These are phyloP conservation scores for Myotis yumanensis DNA, from an alignment of 2,113 vertebrate species.

Conservation along the genomic window DNA sequence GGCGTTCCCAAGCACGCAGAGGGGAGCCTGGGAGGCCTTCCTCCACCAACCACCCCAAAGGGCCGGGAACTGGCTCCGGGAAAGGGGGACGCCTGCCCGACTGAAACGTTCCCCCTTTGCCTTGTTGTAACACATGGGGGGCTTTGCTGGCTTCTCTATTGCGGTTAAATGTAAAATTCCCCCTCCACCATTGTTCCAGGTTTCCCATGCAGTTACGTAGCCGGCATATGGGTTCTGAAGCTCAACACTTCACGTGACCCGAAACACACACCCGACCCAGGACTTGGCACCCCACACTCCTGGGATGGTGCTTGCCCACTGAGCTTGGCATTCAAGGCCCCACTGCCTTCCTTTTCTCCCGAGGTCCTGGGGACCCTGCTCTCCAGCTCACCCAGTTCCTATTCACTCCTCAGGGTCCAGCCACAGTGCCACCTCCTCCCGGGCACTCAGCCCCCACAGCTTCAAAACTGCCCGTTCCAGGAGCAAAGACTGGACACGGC, in stretches of 20 bases:
- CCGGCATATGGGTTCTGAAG: background rate
- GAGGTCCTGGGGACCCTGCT: no score
- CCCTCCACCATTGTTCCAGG: accelerated
- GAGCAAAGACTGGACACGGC: background rate
- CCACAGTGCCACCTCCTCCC: background rate
- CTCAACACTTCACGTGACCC: background rate
- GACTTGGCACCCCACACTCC: accelerated
- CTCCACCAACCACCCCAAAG: background rate
- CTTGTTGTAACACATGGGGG: accelerated
- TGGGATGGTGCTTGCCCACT: background rate
- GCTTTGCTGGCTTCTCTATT: background rate
- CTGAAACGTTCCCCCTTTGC: accelerated
- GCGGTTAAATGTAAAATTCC: background rate
- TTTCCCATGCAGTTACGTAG: accelerated
- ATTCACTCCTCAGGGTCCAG: background rate
- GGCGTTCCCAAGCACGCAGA: no score
- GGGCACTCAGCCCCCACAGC: background rate
- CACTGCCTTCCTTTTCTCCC: accelerated
- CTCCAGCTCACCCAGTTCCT: background rate
- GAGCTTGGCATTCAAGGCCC: accelerated
- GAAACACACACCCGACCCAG: background rate
- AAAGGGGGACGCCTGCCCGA: background rate
- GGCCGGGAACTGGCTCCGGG: accelerated
- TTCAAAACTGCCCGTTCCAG: background rate
- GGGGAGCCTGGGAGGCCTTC: accelerated